Conservation (phyloP, 30 jellyfish, hydroid and myxozoan genomes). For the Aurelia aurita region DNA sequence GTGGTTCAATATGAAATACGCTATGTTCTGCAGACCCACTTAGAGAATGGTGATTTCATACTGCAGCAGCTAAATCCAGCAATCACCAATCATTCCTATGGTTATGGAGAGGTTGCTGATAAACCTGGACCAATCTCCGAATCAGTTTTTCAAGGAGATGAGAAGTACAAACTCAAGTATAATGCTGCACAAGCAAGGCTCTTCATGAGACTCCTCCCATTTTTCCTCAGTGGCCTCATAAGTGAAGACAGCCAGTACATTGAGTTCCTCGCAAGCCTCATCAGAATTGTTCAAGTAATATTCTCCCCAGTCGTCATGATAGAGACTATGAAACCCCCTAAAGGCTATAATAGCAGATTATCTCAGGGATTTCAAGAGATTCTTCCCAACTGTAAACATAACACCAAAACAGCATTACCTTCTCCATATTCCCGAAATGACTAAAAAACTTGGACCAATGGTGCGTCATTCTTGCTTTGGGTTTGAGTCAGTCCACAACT, state of each 20-base stretch:
- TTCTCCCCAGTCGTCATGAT: conserved; percentile 52
- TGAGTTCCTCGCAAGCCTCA: conserved; percentile 19
- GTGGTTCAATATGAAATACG: conserved; percentile 40
- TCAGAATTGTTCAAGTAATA: conserved; percentile 18
- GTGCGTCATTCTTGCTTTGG: conserved; percentile 60
- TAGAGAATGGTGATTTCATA: neutral
- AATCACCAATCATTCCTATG: conserved; percentile 36
- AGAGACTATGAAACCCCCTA: conserved; percentile 17
- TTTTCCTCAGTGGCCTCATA: conserved; percentile 9
- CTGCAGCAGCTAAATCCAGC: conserved; percentile 39
- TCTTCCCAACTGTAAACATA: conserved; percentile 43
- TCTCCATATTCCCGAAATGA: conserved; percentile 45
- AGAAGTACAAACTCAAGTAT: conserved; percentile 50
- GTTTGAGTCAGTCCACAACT: conserved; percentile 46
- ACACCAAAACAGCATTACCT: conserved; percentile 65
- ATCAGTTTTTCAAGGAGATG: conserved; percentile 50
- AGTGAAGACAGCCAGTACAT: conserved; percentile 1
- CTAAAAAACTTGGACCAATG: conserved; percentile 48
- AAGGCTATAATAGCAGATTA: conserved; percentile 30
- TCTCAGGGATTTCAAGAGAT: conserved; percentile 14
- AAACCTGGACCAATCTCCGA: conserved; percentile 66
- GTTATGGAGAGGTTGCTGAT: conserved; percentile 35
- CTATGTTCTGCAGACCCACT: neutral
- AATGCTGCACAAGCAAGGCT: conserved; percentile 57
- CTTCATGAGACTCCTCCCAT: conserved; percentile 51